Conservation (phyloP, 2,888 invertebrate genomes). For the Polyommatus icarus region DNA sequence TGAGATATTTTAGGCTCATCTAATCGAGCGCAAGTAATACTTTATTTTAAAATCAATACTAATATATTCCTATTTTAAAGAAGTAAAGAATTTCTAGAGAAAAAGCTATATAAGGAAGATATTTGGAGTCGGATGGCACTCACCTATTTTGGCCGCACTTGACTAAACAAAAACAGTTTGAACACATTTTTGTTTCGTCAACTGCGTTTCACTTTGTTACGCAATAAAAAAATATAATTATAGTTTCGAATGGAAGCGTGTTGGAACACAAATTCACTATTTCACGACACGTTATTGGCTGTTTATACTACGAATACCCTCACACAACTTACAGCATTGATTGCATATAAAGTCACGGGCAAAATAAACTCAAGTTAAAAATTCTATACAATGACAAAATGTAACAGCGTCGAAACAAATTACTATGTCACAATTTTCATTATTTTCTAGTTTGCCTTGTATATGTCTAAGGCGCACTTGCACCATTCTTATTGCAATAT, state of each 20-base stretch:
- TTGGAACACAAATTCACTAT: constrained; percentile 30
- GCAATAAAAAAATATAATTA: constrained; percentile 31
- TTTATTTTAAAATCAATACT: constrained; percentile 18
- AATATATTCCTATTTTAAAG: constrained; percentile 20
- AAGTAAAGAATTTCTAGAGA: constrained; percentile 26
- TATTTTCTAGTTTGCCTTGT: constrained; percentile 6
- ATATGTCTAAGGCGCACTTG: background rate
- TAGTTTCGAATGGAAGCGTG: constrained; percentile 31
- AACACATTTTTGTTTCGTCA: background rate
- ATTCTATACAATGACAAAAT: background rate
- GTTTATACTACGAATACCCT: constrained; percentile 19
- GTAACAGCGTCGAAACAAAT: background rate
- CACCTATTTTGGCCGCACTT: constrained; percentile 14
- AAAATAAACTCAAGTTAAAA: background rate
- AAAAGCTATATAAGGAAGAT: constrained; percentile 31
- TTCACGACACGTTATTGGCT: constrained; percentile 19
- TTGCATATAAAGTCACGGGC: background rate
- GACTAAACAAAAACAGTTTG: background rate
- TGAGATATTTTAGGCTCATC: background rate
- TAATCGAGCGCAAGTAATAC: constrained; percentile 8
- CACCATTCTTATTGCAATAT: background rate
- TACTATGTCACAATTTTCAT: constrained; percentile 12
- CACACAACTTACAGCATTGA: constrained; percentile 5
- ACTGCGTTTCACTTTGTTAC: constrained; percentile 14
- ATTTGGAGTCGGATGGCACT: constrained; percentile 31